Conservation (phyloP, 2,797 vertebrate species). For the Arrhamphus sclerolepis region DNA sequence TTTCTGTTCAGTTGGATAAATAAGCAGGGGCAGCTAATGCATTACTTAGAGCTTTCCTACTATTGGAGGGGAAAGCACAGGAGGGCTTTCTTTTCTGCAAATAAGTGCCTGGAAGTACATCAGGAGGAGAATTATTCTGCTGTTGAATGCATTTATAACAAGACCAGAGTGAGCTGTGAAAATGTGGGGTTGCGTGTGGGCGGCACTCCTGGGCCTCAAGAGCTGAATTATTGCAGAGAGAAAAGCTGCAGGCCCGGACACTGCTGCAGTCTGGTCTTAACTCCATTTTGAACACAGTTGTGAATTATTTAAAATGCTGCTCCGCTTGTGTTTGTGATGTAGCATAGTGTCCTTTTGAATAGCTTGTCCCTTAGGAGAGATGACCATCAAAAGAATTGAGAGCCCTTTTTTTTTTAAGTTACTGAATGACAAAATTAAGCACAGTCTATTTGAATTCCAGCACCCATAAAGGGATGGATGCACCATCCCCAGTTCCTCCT, state of each 20-base stretch:
- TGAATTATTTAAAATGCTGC: no score
- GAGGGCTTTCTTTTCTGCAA: neutral
- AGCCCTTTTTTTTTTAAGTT: neutral
- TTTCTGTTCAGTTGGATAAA: constrained; percentile 21
- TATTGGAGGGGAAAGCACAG: neutral
- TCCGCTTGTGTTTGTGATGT: no score
- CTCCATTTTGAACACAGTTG: no score
- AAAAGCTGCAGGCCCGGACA: constrained; percentile 5
- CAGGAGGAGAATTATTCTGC: neutral
- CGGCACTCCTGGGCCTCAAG: neutral
- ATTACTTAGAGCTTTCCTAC: neutral
- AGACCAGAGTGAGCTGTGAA: constrained; percentile 8
- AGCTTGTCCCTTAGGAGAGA: neutral
- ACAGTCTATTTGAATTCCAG: no score
- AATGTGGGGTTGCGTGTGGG: constrained; percentile 2
- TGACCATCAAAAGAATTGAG: no score
- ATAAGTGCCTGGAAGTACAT: neutral
- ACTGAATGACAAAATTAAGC: neutral
- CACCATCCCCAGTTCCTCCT: neutral
- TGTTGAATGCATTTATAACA: neutral
- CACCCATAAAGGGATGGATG: neutral
- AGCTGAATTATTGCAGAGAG: constrained; percentile 2
- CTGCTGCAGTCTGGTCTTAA: neutral
- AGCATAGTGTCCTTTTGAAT: neutral
- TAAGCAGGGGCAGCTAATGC: constrained; percentile 7